phyloP scores from a whole-genome alignment of 1,140 invertebrate species.

The Anoplophora glabripennis region DNA sequence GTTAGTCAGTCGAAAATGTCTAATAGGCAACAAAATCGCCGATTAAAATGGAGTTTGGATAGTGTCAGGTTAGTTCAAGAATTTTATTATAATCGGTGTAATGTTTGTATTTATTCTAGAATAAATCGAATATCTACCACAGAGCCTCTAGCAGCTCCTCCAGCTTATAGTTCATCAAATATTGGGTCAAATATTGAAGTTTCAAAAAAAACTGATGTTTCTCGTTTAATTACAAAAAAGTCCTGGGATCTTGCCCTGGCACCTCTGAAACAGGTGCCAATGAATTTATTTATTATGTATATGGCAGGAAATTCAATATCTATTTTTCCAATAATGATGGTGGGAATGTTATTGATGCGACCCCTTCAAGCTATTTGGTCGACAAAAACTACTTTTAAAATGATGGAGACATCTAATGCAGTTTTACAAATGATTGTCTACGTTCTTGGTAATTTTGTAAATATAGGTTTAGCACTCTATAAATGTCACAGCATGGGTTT shows the following conservation, averaged over 20 bases:
- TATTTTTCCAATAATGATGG: conserved; percentile 99
- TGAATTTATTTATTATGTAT: conserved; percentile 99
- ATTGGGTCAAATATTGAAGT: conserved; percentile 70
- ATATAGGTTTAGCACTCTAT: conserved; percentile 90
- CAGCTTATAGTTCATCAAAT: conserved; percentile 75
- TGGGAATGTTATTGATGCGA: conserved; percentile 95
- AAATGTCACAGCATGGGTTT: conserved; percentile 99
- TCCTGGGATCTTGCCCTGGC: conserved; percentile 97
- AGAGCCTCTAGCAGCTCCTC: conserved; percentile 65
- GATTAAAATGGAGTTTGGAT: conserved; percentile 44
- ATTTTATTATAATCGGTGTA: conserved; percentile 1
- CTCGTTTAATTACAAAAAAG: conserved; percentile 87
- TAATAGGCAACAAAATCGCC: conserved; percentile 26
- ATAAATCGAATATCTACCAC: conserved; percentile 25
- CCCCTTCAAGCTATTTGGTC: conserved; percentile 94
- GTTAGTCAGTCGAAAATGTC: conserved; percentile 23
- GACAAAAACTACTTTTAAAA: conserved; percentile 89
- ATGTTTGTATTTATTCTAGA: conserved; percentile 24
- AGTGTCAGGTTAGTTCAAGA: conserved; percentile 31
- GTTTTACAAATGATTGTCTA: conserved; percentile 92
- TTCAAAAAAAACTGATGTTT: conserved; percentile 71
- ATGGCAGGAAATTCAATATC: conserved; percentile 99
- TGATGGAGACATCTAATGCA: conserved; percentile 92
- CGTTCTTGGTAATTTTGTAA: conserved; percentile 91
- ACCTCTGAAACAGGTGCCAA: conserved; percentile 93